A percentile compares a stretch with the other conserved stretches of the same genome.
These are phyloP conservation scores for Pogona vitticeps DNA, from an alignment of 2,113 vertebrate genomes.

Conservation along the genomic window DNA sequence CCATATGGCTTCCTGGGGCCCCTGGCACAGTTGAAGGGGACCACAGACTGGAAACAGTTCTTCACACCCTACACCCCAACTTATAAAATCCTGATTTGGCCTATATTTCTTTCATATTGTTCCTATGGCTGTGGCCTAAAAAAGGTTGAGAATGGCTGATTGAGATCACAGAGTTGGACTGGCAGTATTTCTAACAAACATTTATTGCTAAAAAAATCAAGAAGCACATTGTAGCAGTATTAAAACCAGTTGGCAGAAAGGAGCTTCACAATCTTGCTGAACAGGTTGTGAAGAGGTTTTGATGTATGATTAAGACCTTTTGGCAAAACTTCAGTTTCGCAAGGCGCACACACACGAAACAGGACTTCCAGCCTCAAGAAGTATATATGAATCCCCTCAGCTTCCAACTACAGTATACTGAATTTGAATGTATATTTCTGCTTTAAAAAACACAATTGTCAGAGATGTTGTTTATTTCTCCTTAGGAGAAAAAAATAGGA, in stretches of 20 bases:
- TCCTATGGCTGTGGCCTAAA: too few species aligned
- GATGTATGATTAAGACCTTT: too few species aligned
- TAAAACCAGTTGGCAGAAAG: too few species aligned
- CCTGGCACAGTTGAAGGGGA: too few species aligned
- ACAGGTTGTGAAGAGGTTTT: too few species aligned
- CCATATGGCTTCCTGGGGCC: too few species aligned
- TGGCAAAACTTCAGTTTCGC: neutral
- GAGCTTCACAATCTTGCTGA: too few species aligned
- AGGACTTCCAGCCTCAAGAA: neutral
- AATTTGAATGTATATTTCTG: neutral
- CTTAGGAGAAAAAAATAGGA: conserved; percentile 23
- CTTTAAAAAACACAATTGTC: conserved; percentile 21
- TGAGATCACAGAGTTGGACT: neutral
- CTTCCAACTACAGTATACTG: neutral
- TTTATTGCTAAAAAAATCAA: neutral
- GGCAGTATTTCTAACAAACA: neutral
- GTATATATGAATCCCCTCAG: neutral
- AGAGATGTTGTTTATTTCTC: conserved; percentile 18
- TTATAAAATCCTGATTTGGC: too few species aligned
- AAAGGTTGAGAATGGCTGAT: too few species aligned
- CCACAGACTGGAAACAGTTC: too few species aligned
- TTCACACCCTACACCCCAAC: too few species aligned
- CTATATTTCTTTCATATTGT: too few species aligned
- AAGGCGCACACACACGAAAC: neutral
- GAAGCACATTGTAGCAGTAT: neutral